phyloP scores from a whole-genome alignment of 2,797 vertebrate genomes.

The Onychomys arenicola region DNA sequence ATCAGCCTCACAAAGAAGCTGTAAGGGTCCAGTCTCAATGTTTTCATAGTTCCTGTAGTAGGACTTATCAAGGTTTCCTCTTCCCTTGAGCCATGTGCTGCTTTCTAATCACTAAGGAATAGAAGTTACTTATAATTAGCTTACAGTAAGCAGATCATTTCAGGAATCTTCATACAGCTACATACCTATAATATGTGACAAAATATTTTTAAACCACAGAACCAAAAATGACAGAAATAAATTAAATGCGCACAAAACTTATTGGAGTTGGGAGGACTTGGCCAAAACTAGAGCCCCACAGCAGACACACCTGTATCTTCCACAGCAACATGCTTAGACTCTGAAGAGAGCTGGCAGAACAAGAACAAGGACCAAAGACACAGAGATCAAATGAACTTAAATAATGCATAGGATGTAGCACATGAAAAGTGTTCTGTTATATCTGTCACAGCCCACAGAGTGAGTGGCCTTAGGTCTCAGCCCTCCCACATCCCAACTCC shows the following conservation, averaged over 20 bases:
- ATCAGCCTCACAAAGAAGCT: background rate
- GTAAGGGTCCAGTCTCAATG: background rate
- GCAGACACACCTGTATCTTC: background rate
- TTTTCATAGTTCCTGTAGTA: background rate
- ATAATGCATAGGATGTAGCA: background rate
- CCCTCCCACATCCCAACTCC: background rate
- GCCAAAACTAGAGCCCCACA: background rate
- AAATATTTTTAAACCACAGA: slow-evolving; percentile 20
- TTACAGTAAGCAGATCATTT: slow-evolving; percentile 44
- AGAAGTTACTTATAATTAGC: background rate
- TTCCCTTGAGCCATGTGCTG: background rate
- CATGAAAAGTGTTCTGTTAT: too few relatives aligned
- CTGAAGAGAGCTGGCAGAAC: background rate
- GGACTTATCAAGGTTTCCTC: background rate
- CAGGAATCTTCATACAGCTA: slow-evolving; percentile 21
- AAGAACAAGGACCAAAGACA: background rate
- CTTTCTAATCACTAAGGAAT: background rate
- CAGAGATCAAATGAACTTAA: background rate
- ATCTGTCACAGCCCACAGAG: too few relatives aligned
- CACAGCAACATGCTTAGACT: background rate
- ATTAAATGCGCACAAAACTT: background rate
- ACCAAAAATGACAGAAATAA: background rate
- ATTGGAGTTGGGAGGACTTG: background rate
- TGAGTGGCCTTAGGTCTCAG: too few relatives aligned
- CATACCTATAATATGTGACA: background rate